phyloP scores from a whole-genome alignment of 2,113 vertebrate genomes.

The Laticauda colubrina region DNA sequence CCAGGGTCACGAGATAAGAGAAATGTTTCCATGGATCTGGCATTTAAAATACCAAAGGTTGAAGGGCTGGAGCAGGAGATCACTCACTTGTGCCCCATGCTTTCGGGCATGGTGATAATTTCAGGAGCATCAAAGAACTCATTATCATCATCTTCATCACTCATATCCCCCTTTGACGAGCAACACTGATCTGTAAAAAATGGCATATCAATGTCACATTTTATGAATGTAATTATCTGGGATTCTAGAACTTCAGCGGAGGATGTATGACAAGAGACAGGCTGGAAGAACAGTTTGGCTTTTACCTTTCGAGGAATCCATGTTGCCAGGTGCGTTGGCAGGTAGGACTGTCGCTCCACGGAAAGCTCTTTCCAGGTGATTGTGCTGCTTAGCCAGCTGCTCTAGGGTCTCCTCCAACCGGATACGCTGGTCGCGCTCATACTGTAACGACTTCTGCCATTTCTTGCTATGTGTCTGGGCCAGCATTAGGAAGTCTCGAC shows the following conservation, averaged over 20 bases:
- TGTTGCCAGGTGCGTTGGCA: conserved; percentile 61
- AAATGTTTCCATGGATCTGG: neutral
- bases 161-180: conserved; percentile 84
- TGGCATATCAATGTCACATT: neutral
- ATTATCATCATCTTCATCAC: conserved; percentile 93
- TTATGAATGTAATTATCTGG: neutral
- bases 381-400: conserved; percentile 96
- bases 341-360: conserved; percentile 88
- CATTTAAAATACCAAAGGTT: neutral
- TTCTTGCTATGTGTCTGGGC: conserved; percentile 92
- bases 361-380: conserved; percentile 93
- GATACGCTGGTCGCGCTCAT: conserved; percentile 89
- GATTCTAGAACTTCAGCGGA: neutral
- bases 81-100: conserved; percentile 89
- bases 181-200: conserved; percentile 70
- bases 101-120: conserved; percentile 87
- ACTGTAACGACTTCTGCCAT: conserved; percentile 93
- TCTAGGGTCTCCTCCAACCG: conserved; percentile 93
- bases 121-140: conserved; percentile 94
- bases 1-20: neutral
- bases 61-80: fast-evolving
- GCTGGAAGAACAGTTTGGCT: fast-evolving
- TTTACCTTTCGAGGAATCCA: conserved; percentile 78
- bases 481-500: conserved; percentile 88
- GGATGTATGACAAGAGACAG: neutral